Evolutionary conservation across 2,113 vertebrate species (phyloP), one percentile per base, ranked within the genome.

Genomic region (Gallinago undulata): DNA sequence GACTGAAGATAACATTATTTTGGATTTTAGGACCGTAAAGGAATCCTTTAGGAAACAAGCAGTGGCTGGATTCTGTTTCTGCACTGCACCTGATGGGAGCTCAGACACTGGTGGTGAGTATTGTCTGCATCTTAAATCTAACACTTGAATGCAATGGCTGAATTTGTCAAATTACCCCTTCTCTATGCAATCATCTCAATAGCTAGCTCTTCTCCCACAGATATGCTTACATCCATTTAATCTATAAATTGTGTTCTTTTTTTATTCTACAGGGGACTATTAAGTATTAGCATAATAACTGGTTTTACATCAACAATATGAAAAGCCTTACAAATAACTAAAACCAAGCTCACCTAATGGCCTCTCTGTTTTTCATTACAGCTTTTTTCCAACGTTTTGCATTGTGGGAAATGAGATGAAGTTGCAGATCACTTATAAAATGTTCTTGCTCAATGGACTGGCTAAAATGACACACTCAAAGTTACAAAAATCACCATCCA

Each of bases 341-440:
- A 86, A 51, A 10, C 6, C 39, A 80, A 94, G 64, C 43, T 90
- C 53, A 72, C 39, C 43, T 79, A 45, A 72, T 33, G 14, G 51
- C 62, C 83, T 67, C 19, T 75, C 57, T 77, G 35, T 19, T 81
- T 74, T 87, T 77, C 2, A 0, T 80, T 80, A 91, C 22, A 43
- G 17, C 27, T 90, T 82, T 67, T 66, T 70, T 69, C 64, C 51
- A 69, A 14, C 13, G 68, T 72, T n/a, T 56, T 77, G 10, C n/a
- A 11, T 37, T 53, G 27, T 60, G 62, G 59, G 31, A 74, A 80
- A 89, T 41, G 28, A 91, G 47, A 23, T 33, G 50, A 84, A 89
- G n/a, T 77, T 60, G 67, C 64, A 41, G 74, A 17, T 95, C 33
- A 89, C 47, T 94, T 92, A 91, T 77, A 91, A 95, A 86, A 62